Evolutionary conservation across 2,113 vertebrate species (phyloP), one percentile per base, ranked within the genome.

Genomic region (Clarias batrachus): DNA sequence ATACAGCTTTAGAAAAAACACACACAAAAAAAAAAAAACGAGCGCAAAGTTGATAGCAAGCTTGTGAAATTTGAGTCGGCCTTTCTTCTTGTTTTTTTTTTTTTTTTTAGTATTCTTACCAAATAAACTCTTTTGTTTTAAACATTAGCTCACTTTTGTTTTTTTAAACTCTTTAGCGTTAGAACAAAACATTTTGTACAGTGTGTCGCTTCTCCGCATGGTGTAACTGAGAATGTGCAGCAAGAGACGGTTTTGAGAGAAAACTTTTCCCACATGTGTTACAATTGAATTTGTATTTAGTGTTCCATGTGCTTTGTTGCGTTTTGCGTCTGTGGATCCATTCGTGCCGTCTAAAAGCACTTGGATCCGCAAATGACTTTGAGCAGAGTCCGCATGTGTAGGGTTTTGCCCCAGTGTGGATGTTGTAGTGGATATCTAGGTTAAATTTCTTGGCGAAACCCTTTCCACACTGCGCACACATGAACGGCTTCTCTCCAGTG

Each of bases 381-480:
- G 81, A 59, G 60, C 86, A 87, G 27, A 27, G 27, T 23, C 71
- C 1, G n/a, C 86, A 87, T 0, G 6, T 63, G 6, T 87, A 87
- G 37, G 86, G 86, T 66, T 82, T 87, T 57, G 30, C 81, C 27
- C 86, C 86, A 16, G 81, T 77, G 71, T 87, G 86, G 63, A 83
- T 65, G 76, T 87, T 87, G 81, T 87, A 87, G 81, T 87, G 86
- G 48, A 87, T 41, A 10, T 83, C 71, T 0, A 87, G 71, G 71
- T 87, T 87, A 57, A 87, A 87, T 83, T 87, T 87, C 81, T 87
- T 87, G 59, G 86, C 86, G 4, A 87, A 87, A 25, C 54, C 56
- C 81, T 87, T 87, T n/a, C 86, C 86, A 77, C 86, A 87, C 41
- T 83, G 86, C 21, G 86, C 48, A 57, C 86, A 87, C 30, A n/a